Percentiles rank a stretch among this genome's conserved stretches.
Evolutionary conservation across 2,113 vertebrate species (phyloP).

Genomic region (Cinclus cinclus): DNA sequence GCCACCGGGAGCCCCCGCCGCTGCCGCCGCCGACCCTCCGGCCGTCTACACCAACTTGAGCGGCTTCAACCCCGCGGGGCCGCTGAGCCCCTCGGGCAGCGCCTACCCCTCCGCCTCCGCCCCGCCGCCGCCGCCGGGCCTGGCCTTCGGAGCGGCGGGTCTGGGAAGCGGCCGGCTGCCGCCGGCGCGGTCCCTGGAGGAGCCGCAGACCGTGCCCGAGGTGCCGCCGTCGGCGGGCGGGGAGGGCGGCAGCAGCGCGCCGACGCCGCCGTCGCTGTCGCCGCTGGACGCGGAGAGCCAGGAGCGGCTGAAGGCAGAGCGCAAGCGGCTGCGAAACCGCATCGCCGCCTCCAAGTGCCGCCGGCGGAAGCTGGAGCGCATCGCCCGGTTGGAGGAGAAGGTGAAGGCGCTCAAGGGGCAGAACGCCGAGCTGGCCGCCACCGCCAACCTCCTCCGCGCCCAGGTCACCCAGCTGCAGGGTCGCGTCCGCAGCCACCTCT

Average conservation of each 20-base stretch:
- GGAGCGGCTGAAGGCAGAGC: constrained; percentile 79
- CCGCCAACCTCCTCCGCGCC: constrained; percentile 53
- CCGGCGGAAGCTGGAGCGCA: constrained; percentile 79
- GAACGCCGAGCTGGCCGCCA: constrained; percentile 80
- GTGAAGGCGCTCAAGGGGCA: constrained; percentile 80
- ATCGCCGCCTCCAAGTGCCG: constrained; percentile 83
- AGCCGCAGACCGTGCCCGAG: no score
- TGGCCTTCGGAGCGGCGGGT: background rate
- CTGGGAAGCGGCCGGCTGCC: background rate
- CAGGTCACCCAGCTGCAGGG: no score
- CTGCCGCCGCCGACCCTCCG: background rate
- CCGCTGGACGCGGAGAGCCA: constrained; percentile 79
- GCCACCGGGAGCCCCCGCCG: background rate
- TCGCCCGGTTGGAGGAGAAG: constrained; percentile 79
- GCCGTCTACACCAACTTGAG: background rate
- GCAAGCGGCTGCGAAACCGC: constrained; percentile 78
- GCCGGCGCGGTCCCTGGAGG: background rate
- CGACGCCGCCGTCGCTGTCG: constrained; percentile 72
- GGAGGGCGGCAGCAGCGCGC: background rate
- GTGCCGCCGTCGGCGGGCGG: no score
- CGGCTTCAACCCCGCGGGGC: background rate
- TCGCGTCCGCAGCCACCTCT: no score
- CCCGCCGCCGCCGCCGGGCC: background rate
- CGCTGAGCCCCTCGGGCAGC: background rate
- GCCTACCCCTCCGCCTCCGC: background rate